These are phyloP conservation scores for Automeris io DNA, from an alignment of 2,888 invertebrate species.

Conservation along the genomic window DNA sequence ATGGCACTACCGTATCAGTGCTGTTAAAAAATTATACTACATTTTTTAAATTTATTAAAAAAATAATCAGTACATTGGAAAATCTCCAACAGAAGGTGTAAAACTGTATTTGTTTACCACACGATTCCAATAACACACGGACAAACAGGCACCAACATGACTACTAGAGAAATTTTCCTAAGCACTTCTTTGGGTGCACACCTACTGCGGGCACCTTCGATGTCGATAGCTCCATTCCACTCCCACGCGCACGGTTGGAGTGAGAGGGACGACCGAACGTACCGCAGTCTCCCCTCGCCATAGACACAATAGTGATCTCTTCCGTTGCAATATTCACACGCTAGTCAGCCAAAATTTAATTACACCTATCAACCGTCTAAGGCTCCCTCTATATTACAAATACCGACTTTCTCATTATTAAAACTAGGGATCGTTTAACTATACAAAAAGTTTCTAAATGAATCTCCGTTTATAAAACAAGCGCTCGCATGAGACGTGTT, in stretches of 20 bases:
- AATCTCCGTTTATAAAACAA: constrained; percentile 38
- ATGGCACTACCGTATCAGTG: constrained; percentile 74
- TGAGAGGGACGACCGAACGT: neutral
- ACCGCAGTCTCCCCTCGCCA: neutral
- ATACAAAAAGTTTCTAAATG: constrained; percentile 42
- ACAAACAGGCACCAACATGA: constrained; percentile 72
- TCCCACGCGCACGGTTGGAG: constrained; percentile 9
- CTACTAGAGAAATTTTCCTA: constrained; percentile 64
- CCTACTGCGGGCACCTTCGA: constrained; percentile 19
- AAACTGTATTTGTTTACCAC: constrained; percentile 35
- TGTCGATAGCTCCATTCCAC: neutral
- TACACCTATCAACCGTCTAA: constrained; percentile 21
- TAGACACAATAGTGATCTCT: neutral
- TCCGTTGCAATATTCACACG: neutral
- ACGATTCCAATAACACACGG: constrained; percentile 40
- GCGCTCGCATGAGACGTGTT: constrained; percentile 34
- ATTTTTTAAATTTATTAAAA: constrained; percentile 50
- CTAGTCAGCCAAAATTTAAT: constrained; percentile 1
- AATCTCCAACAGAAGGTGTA: constrained; percentile 52
- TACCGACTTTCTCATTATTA: constrained; percentile 28
- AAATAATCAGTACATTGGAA: constrained; percentile 74
- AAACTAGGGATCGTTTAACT: constrained; percentile 36
- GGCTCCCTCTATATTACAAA: constrained; percentile 31
- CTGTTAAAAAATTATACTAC: constrained; percentile 63
- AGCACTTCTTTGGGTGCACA: constrained; percentile 46